Base-by-base conservation (phyloP, 2,113 vertebrate genomes). In the Apteryx owenii region DNA sequence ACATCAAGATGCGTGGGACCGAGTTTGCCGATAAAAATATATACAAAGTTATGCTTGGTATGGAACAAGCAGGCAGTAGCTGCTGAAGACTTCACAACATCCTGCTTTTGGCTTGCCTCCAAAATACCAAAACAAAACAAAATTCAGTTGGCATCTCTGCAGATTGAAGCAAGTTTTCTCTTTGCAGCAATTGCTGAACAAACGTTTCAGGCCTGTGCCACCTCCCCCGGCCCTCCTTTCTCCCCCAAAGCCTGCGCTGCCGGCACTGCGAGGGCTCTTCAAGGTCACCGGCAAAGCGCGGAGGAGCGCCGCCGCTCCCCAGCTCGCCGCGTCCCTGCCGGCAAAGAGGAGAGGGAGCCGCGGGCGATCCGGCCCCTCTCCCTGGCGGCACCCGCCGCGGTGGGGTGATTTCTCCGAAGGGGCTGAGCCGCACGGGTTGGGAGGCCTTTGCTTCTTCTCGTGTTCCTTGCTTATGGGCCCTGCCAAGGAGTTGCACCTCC, bases 1-100 rank as follows among this genome's bases (percentile, higher is more conserved):
- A 36, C 89, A 78, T 93, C 88, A 14, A 7, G 42, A 79, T 29
- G 96, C 95, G 94, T 97, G 95, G 95, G 95, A 97, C 97, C 25
- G 42, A 81, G 93, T 83, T 93, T 95, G 96, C 89, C 65, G 94
- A 97, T 96, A 96, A 97, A 97, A 97, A 97, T 96, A 97, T 56
- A 96, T 90, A 86, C 95, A 2, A 50, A 97, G 97, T 83, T 96
- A 94, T 97, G 94, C 96, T 92, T 87, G 94, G 94, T 96, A 94
- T 97, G 96, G 96, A 97, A 94, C 92, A 61, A 85, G 93, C 93
- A 90, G 94, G 88, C 79, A 95, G 91, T 38, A 77, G 62, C 88
- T 91, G 86, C 95, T 20, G 71, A 96, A 92, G 89, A 21, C 96
- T 95, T 96, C 96, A 80, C 93, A 91, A 94, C 88, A 65, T 89